Evolutionary conservation across 2,113 vertebrate species (phyloP).

Genomic region (Tupaia chinensis): DNA sequence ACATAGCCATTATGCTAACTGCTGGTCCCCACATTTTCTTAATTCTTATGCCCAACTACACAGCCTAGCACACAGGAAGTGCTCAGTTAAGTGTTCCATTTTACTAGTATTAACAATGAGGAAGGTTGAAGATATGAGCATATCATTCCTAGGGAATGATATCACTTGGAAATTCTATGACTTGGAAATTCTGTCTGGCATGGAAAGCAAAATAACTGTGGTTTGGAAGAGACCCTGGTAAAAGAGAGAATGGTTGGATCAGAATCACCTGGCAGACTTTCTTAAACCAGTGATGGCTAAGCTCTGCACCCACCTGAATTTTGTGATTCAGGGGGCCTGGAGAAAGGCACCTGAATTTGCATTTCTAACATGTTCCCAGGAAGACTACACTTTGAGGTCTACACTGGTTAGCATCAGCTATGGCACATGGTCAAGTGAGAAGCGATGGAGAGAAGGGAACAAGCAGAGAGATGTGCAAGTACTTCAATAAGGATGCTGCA

Average conservation of each 20-base stretch:
- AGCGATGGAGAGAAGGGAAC: neutral
- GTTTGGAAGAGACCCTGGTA: neutral
- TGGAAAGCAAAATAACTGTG: neutral
- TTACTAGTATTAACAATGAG: neutral
- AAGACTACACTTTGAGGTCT: neutral
- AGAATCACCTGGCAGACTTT: neutral
- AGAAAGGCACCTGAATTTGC: neutral
- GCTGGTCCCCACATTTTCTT: no score
- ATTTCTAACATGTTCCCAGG: neutral
- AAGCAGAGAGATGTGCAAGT: neutral
- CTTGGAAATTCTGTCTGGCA: slow-evolving; percentile 15
- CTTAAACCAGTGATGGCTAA: neutral
- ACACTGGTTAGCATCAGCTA: neutral
- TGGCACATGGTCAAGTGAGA: neutral
- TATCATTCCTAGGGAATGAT: neutral
- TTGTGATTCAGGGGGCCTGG: neutral
- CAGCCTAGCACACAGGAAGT: neutral
- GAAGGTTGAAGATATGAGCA: neutral
- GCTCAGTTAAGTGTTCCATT: neutral
- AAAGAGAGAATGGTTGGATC: neutral
- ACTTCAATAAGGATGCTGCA: neutral
- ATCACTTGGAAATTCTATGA: neutral
- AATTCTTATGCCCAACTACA: neutral
- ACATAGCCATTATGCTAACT: no score
- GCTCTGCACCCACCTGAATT: neutral